Evolutionary conservation across 2,888 invertebrate species (phyloP).

Genomic region (Blera fallax): DNA sequence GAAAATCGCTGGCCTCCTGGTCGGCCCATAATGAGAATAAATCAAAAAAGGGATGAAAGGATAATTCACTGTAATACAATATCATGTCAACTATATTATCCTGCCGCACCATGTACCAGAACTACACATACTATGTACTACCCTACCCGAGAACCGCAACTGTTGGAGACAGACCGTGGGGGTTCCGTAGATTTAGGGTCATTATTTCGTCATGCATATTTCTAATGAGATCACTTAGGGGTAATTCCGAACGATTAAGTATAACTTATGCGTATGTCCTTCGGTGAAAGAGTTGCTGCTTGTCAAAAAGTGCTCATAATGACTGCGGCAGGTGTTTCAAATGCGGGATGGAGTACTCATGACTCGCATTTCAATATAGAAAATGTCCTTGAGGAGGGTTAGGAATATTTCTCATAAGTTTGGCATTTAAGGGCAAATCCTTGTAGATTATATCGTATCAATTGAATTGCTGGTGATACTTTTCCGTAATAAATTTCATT

Average conservation of each 20-base stretch:
- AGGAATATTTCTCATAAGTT: constrained; percentile 21
- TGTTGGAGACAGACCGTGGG: constrained; percentile 59
- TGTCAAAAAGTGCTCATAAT: background rate
- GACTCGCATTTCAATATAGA: background rate
- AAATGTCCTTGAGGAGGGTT: background rate
- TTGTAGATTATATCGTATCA: constrained; percentile 15
- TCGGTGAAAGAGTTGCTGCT: background rate
- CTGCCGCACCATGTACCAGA: constrained; percentile 13
- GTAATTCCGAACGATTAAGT: constrained; percentile 48
- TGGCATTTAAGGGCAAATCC: constrained; percentile 13
- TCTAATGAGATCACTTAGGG: constrained; percentile 67
- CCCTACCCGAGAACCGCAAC: constrained; percentile 32
- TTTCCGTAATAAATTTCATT: background rate
- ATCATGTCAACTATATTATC: constrained; percentile 67
- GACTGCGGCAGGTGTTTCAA: constrained; percentile 45
- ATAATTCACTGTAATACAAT: constrained; percentile 70
- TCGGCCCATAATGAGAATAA: constrained; percentile 61
- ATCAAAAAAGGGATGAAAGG: constrained; percentile 71
- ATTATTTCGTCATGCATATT: constrained; percentile 61
- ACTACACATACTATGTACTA: background rate
- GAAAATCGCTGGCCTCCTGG: constrained; percentile 61
- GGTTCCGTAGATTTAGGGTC: constrained; percentile 58
- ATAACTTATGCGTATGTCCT: constrained; percentile 6
- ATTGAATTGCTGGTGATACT: constrained; percentile 5
- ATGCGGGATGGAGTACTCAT: constrained; percentile 9